Evolutionary conservation across 1,140 invertebrate species (phyloP).

Genomic region (Formica exsecta): DNA sequence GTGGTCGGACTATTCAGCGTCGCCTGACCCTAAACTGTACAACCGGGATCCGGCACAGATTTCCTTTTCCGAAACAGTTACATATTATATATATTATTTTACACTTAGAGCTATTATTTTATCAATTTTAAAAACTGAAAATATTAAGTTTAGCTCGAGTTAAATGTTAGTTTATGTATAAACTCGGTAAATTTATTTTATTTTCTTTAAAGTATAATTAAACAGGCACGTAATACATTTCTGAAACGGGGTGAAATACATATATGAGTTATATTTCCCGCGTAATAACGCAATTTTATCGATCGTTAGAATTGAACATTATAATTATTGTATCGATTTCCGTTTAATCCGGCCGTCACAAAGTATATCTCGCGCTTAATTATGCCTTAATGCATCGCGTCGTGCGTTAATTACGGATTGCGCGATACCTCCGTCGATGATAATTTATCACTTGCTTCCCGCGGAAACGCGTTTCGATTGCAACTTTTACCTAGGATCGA

Average conservation of each 20-base stretch:
- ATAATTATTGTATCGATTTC: constrained; percentile 71
- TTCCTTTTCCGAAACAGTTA: not conserved
- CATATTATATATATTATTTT: too few relatives aligned
- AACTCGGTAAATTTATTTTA: not conserved
- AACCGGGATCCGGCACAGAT: not conserved
- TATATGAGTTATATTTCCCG: constrained; percentile 12
- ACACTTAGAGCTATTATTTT: not conserved
- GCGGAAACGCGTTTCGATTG: constrained; percentile 16
- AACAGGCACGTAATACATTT: not conserved
- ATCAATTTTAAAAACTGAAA: not conserved
- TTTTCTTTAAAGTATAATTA: not conserved
- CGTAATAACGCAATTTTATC: constrained; percentile 6
- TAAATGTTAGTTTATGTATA: not conserved
- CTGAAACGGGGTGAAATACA: not conserved
- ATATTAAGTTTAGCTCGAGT: not conserved
- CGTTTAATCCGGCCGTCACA: constrained; percentile 59
- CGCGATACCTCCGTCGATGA: not conserved
- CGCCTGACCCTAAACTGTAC: constrained; percentile 60
- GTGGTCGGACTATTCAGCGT: constrained; percentile 43
- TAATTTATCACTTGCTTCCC: constrained; percentile 45
- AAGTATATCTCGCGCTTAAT: constrained; percentile 65
- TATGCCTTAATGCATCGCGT: constrained; percentile 57
- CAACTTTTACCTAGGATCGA: not conserved
- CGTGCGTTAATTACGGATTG: constrained; percentile 70
- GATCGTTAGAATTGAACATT: constrained; percentile 72